These are phyloP conservation scores for Potorous gilbertii DNA, from an alignment of 2,797 vertebrate species.

Conservation along the genomic window DNA sequence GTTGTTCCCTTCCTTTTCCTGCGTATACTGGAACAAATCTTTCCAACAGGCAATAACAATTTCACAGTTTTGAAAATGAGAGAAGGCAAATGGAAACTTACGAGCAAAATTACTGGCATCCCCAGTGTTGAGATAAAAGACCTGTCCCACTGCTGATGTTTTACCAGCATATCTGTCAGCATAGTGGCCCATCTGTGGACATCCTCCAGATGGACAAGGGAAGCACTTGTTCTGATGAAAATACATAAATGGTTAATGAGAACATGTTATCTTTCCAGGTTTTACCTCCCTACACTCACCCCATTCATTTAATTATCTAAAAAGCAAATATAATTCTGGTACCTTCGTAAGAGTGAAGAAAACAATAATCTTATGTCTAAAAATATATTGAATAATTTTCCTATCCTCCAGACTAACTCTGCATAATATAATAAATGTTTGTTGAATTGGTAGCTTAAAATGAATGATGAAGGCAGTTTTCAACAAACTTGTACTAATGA, in stretches of 20 bases:
- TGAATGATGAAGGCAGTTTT: neutral
- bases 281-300: neutral
- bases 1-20: neutral
- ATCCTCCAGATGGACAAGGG: constrained; percentile 85
- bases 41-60: constrained; percentile 7
- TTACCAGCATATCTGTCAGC: constrained; percentile 85
- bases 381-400: neutral
- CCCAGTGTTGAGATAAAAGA: constrained; percentile 91
- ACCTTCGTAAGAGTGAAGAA: constrained; percentile 12
- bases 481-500: neutral
- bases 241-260: constrained; percentile 53
- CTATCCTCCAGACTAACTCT: neutral
- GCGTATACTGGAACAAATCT: neutral
- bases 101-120: constrained; percentile 85
- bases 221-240: constrained; percentile 89
- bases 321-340: constrained; percentile 18
- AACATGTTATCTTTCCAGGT: neutral
- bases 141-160: constrained; percentile 56
- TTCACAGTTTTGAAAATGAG: constrained; percentile 3
- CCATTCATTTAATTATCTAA: neutral
- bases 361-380: neutral
- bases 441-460: neutral
- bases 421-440: neutral
- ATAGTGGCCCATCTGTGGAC: constrained; percentile 92
- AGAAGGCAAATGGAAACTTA: constrained; percentile 82